Evolutionary conservation across 2,797 vertebrate species (phyloP), one percentile per base, ranked within the genome.

Genomic region (Hippocampus kuda): DNA sequence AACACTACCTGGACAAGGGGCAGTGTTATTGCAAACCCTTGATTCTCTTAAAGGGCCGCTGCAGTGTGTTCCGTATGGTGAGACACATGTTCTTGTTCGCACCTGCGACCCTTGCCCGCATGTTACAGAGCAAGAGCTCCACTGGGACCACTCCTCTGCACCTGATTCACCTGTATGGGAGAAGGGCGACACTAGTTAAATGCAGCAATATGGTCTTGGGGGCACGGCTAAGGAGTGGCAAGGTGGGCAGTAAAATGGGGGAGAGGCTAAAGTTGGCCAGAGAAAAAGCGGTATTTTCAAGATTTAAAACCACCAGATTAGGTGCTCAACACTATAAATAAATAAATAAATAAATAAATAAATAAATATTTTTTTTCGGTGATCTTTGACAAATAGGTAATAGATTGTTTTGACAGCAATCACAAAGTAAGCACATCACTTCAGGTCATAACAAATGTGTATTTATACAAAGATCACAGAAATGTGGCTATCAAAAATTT

Each of bases 21-120:
- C 94, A 97, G 96, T 98, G 95, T 97, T 98, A 99, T 99, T 99
- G 96, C 97, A 99, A 98, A 98, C 94, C 96, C 97, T 98, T 94
- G 97, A 98, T 95, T 99, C 97, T 98, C 97, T 98, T 98, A 99
- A 98, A 91, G 97, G 97, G 94, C 96, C 96, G 94, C 91, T 95
- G 96, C 97, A 99, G 95, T 97, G 95, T 91, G 95, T 96, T 95
- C 97, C 96, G 89, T 98, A 98, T 94, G 97, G 94, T 94, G 95
- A 94, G 94, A 96, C 93, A 95, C 97, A 99, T 93, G 97, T 94
- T 98, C 96, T 98, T 92, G 96, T 98, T 96, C 97, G 96, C 95
- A 99, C 97, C 95, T 98, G 97, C 95, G 94, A 98, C 94, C 97
- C 97, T 96, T 98, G 95, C 94, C 96, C 94, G 92, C 97, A 99